phyloP scores from a whole-genome alignment of 2,888 invertebrate species.

The Agriopis aurantiaria region DNA sequence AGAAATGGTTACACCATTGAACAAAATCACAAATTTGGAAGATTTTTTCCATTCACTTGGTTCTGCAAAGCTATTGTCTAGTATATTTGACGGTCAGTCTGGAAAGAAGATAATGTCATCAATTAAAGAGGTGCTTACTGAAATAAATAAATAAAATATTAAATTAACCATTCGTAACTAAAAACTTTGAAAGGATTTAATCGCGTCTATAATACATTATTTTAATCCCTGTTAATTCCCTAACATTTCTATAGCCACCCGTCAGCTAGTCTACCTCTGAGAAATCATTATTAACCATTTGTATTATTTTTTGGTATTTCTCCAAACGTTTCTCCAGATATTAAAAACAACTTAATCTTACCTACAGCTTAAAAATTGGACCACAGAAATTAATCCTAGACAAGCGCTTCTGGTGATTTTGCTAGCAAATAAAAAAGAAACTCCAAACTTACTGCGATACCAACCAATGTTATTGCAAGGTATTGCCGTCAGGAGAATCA shows the following conservation, averaged over 20 bases:
- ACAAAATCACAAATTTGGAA: conserved; percentile 67
- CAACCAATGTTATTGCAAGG: conserved; percentile 72
- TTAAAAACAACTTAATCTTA: conserved; percentile 23
- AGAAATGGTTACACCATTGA: conserved; percentile 58
- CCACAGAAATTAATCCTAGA: conserved; percentile 66
- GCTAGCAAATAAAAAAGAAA: conserved; percentile 74
- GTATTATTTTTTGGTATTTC: too few species aligned
- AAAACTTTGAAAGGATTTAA: too few species aligned
- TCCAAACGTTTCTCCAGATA: background rate
- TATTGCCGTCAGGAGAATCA: conserved; percentile 78
- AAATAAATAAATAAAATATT: too few species aligned
- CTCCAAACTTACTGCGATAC: conserved; percentile 67
- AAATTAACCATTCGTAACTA: background rate
- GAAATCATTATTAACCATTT: too few species aligned
- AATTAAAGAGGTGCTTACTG: conserved; percentile 62
- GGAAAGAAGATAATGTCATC: conserved; percentile 65
- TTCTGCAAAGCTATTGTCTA: conserved; percentile 58
- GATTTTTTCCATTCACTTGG: conserved; percentile 76
- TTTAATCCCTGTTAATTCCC: too few species aligned
- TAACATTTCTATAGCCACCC: too few species aligned
- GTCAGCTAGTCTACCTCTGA: too few species aligned
- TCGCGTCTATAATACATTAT: too few species aligned
- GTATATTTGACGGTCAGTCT: conserved; percentile 62
- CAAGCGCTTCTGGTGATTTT: conserved; percentile 74
- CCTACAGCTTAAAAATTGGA: conserved; percentile 77